Evolutionary conservation across 2,888 invertebrate species (phyloP), one percentile per base, ranked within the genome.

Genomic region (Catocala nupta): DNA sequence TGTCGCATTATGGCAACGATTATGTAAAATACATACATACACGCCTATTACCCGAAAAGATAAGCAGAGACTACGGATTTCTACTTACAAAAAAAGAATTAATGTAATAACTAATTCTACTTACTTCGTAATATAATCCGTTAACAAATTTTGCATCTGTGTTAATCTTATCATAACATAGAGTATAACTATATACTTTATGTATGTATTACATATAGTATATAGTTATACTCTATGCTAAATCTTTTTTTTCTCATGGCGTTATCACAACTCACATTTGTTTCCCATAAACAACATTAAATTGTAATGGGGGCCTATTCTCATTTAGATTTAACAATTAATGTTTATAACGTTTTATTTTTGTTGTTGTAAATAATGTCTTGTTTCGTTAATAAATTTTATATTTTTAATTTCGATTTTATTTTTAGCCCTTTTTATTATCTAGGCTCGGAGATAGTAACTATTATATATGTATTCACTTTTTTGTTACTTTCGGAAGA

Each of bases 301-400:
- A 61, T 50, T 63, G 61, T 61, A 70, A 70, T 70, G 78, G 85
- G 36, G 85, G 82, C 85, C 82, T 85, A 82, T 83, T 87, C 89
- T 89, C 83, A 82, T 85, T 81, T 87, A 86, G 81, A 77, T 74
- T 82, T 81, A 83, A 80, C 65, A 70, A 76, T 78, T 66, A 76
- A 83, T 81, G 78, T 81, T 84, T 83, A 80, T 82, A 81, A 81
- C 76, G 80, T 81, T 81, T 70, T 84, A 83, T 83, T 88, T 36
- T 85, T 86, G 86, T 90, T 89, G 85, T 89, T 91, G 91, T 91
- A 91, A 89, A 91, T 90, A 91, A 83, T 83, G 78, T 80, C 81
- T 77, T 88, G 89, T 90, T 91, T 88, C 87, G 88, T 91, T 84
- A 91, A 91, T 90, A 90, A 90, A 91, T 86, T 89, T 90, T 88